phyloP scores from a whole-genome alignment of 2,797 vertebrate genomes.

The Pristis pectinata region DNA sequence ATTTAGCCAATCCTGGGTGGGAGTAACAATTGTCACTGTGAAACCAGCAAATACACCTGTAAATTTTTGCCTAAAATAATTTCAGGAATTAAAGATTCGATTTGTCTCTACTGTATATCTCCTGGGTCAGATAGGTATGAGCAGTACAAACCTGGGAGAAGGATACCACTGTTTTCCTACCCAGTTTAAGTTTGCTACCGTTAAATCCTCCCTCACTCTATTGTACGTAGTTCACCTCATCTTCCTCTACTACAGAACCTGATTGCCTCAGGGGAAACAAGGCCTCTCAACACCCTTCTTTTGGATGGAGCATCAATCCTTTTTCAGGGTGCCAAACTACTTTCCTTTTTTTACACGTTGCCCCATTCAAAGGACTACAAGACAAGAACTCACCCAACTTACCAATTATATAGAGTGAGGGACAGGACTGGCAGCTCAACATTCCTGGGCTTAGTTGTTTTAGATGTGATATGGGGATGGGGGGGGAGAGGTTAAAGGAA shows the following conservation, averaged over 20 bases:
- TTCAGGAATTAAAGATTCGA: background rate
- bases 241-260: background rate
- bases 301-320: background rate
- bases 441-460: no score
- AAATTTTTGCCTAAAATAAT: background rate
- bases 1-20: background rate
- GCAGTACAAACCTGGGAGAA: background rate
- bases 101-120: background rate
- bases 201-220: background rate
- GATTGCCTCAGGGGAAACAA: background rate
- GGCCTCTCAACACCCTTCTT: no score
- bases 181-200: background rate
- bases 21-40: background rate
- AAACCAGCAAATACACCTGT: background rate
- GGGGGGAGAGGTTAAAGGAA: no score
- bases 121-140: background rate
- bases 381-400: background rate
- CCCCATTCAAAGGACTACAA: background rate
- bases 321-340: no score
- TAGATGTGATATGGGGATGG: no score
- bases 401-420: background rate
- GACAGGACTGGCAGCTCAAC: no score
- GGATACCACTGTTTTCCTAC: background rate
- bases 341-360: background rate
- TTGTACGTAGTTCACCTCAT: background rate